These are phyloP conservation scores for Crypturellus undulatus DNA, from an alignment of 2,113 vertebrate species.

Conservation along the genomic window DNA sequence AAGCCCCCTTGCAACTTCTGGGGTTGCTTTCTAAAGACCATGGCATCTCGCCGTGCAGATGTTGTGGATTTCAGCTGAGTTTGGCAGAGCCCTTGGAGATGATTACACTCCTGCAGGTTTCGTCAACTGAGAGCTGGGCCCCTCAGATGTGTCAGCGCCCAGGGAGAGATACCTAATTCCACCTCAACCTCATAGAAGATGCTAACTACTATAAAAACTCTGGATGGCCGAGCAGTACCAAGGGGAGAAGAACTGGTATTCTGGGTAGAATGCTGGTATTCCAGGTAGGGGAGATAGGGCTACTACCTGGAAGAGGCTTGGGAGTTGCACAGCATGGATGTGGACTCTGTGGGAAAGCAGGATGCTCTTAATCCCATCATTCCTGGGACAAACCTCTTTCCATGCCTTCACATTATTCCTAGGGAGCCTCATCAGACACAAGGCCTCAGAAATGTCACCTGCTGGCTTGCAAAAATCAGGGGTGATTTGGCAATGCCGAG, in stretches of 20 bases:
- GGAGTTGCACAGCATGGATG: accelerated
- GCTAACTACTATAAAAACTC: background rate
- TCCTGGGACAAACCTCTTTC: background rate
- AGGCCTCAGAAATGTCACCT: background rate
- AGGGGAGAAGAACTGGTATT: background rate
- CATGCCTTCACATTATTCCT: accelerated
- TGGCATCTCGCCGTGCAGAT: background rate
- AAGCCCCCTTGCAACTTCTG: background rate
- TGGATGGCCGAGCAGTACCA: background rate
- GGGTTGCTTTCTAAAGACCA: background rate
- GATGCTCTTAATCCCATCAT: accelerated
- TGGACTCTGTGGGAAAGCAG: accelerated
- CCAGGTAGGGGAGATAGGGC: background rate
- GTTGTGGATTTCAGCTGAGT: background rate
- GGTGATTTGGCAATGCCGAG: constrained; percentile 1
- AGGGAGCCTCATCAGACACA: background rate
- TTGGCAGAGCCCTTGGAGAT: background rate
- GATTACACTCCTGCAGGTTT: background rate
- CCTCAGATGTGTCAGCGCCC: background rate
- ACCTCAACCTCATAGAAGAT: background rate
- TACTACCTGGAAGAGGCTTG: background rate
- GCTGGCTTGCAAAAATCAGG: background rate
- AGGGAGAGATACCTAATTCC: background rate
- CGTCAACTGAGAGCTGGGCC: background rate
- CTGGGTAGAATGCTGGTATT: background rate